Evolutionary conservation across 2,888 invertebrate species (phyloP).

Genomic region (Aporophyla lueneburgensis): DNA sequence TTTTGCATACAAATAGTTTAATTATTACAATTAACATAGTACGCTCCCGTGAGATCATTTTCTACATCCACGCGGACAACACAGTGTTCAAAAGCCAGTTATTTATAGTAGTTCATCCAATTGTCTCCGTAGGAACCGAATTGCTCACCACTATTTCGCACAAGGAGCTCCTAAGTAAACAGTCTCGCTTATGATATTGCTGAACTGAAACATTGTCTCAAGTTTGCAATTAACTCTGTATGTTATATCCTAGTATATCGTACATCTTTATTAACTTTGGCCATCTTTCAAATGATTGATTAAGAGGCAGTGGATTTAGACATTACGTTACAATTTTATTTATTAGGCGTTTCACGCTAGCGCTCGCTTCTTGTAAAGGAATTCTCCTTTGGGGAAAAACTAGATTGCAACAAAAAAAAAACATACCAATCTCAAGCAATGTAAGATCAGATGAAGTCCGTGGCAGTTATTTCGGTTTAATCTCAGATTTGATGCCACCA

Average conservation of each 20-base stretch:
- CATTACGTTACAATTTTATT: neutral
- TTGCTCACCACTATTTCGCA: constrained; percentile 21
- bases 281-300: neutral
- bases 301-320: neutral
- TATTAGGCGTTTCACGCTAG: neutral
- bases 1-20: neutral
- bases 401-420: too few species aligned
- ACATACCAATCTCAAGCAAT: neutral
- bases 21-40: too few species aligned
- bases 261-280: neutral
- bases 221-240: constrained; percentile 37
- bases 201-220: constrained; percentile 37
- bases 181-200: constrained; percentile 48
- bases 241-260: neutral
- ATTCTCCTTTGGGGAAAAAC: too few species aligned
- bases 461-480: neutral
- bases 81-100: too few species aligned
- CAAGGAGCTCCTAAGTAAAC: constrained; percentile 47
- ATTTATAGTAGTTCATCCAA: constrained; percentile 6
- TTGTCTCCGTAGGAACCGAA: neutral
- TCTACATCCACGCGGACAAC: neutral
- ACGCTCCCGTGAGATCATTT: neutral
- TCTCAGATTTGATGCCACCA: neutral
- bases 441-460: neutral
- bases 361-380: neutral